Evolutionary conservation across 2,888 invertebrate species (phyloP), one percentile per base, ranked within the genome.

Genomic region (Rosalia funebris): DNA sequence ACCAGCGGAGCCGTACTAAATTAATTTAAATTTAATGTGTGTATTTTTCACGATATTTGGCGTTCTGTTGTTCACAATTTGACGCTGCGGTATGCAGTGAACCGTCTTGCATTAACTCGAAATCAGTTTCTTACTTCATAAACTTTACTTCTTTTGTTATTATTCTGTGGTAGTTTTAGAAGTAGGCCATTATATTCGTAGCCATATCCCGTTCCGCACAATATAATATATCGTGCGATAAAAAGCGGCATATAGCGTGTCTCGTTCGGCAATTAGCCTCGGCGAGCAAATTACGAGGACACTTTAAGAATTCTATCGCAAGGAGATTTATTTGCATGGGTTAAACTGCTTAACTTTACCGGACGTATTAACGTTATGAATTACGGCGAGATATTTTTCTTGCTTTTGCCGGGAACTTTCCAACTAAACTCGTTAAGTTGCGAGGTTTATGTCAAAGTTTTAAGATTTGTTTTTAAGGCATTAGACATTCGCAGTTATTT

Each of bases 331-430:
- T 54, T 36, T 12, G 42, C 37, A 47, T 50, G 48, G 55, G 57
- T 62, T 55, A 52, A 62, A 62, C 54, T 57, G 62, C 58, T 55
- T 39, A 62, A 58, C 54, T 57, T 57, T 45, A 15, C 45, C 32
- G 42, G 20, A 41, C 42, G 55, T 56, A 58, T 62, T 58, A 62
- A 46, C 42, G 55, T 58, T 58, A 55, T 58, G 52, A 62, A 55
- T 58, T 62, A 62, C 50, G 45, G 57, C 39, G 32, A 34, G 39
- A 12, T 39, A 55, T 58, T 62, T 62, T 50, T 62, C 55, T 39
- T 52, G 56, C 59, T 62, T 56, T 59, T 52, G 17, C 36, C 39
- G 20, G 14, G 5, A 56, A 47, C 17, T 56, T 56, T 41, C 31
- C 32, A 37, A 46, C 41, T 56, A 41, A 42, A 47, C 32, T 46